phyloP scores from a whole-genome alignment of 2,888 invertebrate genomes.

The Cerceris ruficornis region DNA sequence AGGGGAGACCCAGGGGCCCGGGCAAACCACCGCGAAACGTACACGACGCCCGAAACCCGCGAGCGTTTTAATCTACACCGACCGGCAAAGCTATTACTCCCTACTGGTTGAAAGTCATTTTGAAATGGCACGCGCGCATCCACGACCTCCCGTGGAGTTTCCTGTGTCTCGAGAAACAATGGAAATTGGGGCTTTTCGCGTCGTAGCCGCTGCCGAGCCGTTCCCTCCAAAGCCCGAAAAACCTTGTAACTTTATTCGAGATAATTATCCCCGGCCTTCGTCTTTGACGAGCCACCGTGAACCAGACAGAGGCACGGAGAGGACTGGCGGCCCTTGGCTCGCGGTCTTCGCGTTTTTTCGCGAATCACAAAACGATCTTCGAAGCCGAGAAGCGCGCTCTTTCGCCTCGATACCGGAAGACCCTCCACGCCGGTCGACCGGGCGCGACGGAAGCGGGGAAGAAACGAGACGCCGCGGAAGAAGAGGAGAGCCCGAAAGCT shows the following conservation, averaged over 20 bases:
- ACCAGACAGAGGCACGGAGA: neutral
- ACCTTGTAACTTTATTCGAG: constrained; percentile 33
- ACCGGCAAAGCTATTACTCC: constrained; percentile 59
- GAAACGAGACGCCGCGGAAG: neutral
- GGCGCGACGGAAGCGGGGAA: neutral
- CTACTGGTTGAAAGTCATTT: constrained; percentile 52
- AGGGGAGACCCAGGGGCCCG: constrained; percentile 2
- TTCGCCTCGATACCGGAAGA: too few species aligned
- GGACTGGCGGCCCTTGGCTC: neutral
- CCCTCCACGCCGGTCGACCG: too few species aligned
- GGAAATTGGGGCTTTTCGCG: constrained; percentile 60
- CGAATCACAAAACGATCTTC: too few species aligned
- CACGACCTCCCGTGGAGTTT: constrained; percentile 44
- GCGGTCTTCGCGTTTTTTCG: too few species aligned
- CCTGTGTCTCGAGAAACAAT: constrained; percentile 53
- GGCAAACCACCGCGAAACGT: constrained; percentile 56
- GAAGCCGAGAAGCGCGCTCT: too few species aligned
- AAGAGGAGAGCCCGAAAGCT: constrained; percentile 8
- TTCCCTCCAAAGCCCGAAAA: neutral
- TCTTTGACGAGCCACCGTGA: neutral
- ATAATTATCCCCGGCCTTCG: constrained; percentile 20
- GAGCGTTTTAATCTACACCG: constrained; percentile 66
- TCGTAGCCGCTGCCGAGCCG: neutral
- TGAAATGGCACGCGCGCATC: constrained; percentile 43
- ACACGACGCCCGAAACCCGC: constrained; percentile 59